Evolutionary conservation across 2,113 vertebrate species (phyloP), one percentile per base, ranked within the genome.

Genomic region (Tichodroma muraria): DNA sequence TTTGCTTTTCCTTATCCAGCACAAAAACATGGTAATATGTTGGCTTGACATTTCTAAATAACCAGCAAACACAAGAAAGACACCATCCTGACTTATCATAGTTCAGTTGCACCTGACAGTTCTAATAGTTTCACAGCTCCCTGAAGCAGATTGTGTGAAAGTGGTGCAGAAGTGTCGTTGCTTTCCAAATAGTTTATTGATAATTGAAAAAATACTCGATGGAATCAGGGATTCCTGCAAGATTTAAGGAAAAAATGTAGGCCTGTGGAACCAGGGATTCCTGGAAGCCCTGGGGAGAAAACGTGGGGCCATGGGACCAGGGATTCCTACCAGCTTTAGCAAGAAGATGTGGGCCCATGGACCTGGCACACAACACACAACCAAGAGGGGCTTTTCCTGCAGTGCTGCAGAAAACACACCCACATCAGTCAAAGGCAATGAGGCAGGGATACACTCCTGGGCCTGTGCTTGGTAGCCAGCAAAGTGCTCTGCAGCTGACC

Each of bases 291-390:
- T 13, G 0, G 21, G 7, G 30, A n/a, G 9, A 52, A 33, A 44
- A 44, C 7, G 2, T 14, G 37, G 13, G 11, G 10, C 28, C 5
- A 14, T 25, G 7, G 19, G 40, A 49, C 33, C 13, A 79, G 17
- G 11, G 25, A 35, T 24, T 71, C 8, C 65, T 50, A 20, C 6
- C 42, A 35, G 10, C 5, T 11, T 69, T 16, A 17, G 28, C 18
- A 31, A 11, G 19, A 53, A 28, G 22, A 11, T 13, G 25, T 20
- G 30, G 15, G 25, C 13, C 33, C 6, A 10, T 22, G 25, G 23
- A 59, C 27, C 20, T 19, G 16, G 4, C 11, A 18, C 6, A 31
- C 8, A 50, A 11, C 10, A 10, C 0, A 0, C 38, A 70, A 59
- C 13, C 5, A 38, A 38, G 44, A 71, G 7, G 20, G 23, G 6